Conservation (phyloP, 2,113 vertebrate genomes). For the Candoia aspera region DNA sequence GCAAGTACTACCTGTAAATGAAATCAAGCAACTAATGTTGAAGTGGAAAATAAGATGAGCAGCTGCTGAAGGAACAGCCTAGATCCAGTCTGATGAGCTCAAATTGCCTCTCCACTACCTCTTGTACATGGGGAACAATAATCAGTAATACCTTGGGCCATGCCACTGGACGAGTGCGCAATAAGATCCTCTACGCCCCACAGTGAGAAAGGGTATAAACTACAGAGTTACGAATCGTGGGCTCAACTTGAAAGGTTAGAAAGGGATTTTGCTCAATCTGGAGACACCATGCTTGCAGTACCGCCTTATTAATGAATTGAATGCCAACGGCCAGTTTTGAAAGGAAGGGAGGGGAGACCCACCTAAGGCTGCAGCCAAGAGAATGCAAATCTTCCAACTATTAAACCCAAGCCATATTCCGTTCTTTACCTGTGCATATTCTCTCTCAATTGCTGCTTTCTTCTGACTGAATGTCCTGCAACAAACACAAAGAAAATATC, state of each 20-base stretch:
- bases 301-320: background rate
- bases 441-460: conserved; percentile 93
- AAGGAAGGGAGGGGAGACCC: background rate
- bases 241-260: background rate
- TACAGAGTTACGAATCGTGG: background rate
- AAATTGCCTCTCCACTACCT: background rate
- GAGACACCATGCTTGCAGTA: background rate
- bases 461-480: conserved; percentile 96
- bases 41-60: too few relatives aligned
- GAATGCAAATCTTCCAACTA: background rate
- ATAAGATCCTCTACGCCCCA: background rate
- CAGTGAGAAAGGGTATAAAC: too few relatives aligned
- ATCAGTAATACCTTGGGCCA: background rate
- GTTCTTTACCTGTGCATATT: conserved; percentile 92
- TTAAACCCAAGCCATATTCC: background rate
- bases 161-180: too few relatives aligned
- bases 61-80: background rate
- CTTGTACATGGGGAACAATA: background rate
- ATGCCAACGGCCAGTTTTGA: background rate
- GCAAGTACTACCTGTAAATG: too few relatives aligned
- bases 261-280: background rate
- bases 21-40: background rate
- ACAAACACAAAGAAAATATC: conserved; percentile 41
- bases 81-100: background rate
- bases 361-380: too few relatives aligned